phyloP scores from a whole-genome alignment of 2,113 vertebrate genomes.

The Falco punctatus region DNA sequence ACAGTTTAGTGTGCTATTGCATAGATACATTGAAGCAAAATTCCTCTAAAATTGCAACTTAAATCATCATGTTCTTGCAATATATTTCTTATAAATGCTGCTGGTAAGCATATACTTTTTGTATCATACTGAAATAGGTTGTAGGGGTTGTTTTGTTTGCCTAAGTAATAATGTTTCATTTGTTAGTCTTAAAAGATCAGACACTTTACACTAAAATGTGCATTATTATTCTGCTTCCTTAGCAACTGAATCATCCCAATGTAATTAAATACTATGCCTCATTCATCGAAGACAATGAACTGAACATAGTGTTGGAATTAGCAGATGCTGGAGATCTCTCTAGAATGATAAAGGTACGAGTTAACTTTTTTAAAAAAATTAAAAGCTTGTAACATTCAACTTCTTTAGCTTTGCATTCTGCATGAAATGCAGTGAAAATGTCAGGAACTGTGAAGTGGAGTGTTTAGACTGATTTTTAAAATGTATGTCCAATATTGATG shows the following conservation, averaged over 20 bases:
- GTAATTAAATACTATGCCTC: slow-evolving; percentile 99
- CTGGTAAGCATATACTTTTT: background rate
- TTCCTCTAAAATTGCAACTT: background rate
- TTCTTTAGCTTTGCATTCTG: background rate
- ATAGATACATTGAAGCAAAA: background rate
- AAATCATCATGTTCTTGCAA: background rate
- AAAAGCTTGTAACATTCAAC: background rate
- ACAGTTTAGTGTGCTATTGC: background rate
- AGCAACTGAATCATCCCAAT: slow-evolving; percentile 99
- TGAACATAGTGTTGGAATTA: slow-evolving; percentile 97
- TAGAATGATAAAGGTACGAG: slow-evolving; percentile 95
- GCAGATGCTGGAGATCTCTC: slow-evolving; percentile 97
- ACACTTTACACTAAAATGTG: background rate
- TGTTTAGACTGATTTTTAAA: background rate
- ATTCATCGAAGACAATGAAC: slow-evolving; percentile 97
- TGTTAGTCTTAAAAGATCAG: background rate
- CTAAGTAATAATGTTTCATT: background rate
- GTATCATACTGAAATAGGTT: background rate
- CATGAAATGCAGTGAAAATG: background rate
- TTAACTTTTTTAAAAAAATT: background rate
- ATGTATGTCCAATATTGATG: background rate
- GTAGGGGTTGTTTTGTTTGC: background rate
- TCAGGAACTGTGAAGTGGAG: background rate
- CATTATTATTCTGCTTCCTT: slow-evolving; percentile 38
- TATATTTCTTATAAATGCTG: background rate